These are phyloP conservation scores for Nannospalax galili DNA, from an alignment of 2,113 vertebrate genomes.

Conservation along the genomic window DNA sequence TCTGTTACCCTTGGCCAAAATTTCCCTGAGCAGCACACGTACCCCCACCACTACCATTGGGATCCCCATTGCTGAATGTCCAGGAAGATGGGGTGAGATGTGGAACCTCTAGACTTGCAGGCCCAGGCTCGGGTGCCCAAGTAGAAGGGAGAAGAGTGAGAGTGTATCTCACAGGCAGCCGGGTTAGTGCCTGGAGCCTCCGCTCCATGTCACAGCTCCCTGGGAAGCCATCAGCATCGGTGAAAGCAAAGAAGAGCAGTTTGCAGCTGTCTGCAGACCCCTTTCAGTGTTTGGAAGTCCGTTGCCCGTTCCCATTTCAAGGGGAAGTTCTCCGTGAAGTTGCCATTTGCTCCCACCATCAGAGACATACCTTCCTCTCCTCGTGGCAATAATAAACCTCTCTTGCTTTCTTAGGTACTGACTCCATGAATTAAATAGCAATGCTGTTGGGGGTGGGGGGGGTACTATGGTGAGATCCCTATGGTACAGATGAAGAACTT, in stretches of 20 bases:
- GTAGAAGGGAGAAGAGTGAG: not conserved
- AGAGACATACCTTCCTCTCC: not conserved
- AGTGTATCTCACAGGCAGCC: not conserved
- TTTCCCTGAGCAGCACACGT: not conserved
- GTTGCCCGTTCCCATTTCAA: not conserved
- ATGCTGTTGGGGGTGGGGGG: not conserved
- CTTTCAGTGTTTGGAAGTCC: not conserved
- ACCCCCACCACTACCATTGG: rapidly evolving
- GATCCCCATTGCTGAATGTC: not conserved
- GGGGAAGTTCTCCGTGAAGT: not conserved
- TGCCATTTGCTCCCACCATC: not conserved
- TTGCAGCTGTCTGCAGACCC: not conserved
- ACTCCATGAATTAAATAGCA: not conserved
- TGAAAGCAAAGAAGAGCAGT: not conserved
- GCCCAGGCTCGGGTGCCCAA: not conserved
- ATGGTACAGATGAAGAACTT: not conserved
- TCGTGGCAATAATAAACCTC: not conserved
- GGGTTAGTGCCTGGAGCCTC: not conserved
- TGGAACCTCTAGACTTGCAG: not conserved
- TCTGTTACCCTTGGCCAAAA: not conserved
- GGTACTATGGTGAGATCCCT: not conserved
- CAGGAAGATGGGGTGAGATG: not conserved
- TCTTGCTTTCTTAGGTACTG: not conserved
- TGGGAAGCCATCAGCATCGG: not conserved
- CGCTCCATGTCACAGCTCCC: not conserved